Percentiles rank a stretch among this genome's conserved stretches.
phyloP scores from a whole-genome alignment of 1,140 invertebrate species.

The Macrotrachela quadricornifera region DNA sequence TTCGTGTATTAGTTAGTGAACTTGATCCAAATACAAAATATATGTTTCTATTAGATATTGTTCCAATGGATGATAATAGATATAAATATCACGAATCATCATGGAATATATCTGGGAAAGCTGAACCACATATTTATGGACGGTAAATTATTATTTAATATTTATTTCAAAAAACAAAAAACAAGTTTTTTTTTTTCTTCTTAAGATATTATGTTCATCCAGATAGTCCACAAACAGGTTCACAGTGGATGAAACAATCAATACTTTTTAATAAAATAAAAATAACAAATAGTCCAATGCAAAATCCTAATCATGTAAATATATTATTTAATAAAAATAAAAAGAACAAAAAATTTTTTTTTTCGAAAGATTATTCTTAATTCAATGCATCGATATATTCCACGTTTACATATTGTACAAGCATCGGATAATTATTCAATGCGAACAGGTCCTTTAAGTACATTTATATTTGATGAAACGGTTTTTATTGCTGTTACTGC shows the following conservation, averaged over 20 bases:
- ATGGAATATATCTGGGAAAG: conserved; percentile 7
- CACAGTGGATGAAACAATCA: conserved; percentile 5
- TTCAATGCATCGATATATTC: conserved; percentile 99
- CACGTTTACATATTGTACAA: conserved; percentile 87
- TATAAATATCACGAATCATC: conserved; percentile 42
- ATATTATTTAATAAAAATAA: background rate
- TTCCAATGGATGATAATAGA: conserved; percentile 8
- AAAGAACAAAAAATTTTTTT: background rate
- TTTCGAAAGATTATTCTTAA: conserved; percentile 67
- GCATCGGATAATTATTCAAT: conserved; percentile 56
- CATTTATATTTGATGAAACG: conserved; percentile 95
- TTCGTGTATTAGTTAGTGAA: conserved; percentile 1
- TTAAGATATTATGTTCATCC: conserved; percentile 7
- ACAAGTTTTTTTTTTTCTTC: conserved; percentile 7
- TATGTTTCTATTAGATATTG: conserved; percentile 4
- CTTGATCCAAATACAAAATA: conserved; percentile 2
- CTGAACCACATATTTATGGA: conserved; percentile 8
- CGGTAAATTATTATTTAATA: background rate
- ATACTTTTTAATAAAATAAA: conserved; percentile 9
- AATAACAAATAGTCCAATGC: conserved; percentile 7
- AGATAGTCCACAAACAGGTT: conserved; percentile 4
- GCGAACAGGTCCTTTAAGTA: conserved; percentile 49
- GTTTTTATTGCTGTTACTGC: conserved; percentile 65
- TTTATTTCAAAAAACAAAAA: background rate
- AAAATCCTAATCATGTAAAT: conserved; percentile 3